Evolutionary conservation across 2,888 invertebrate species (phyloP).

Genomic region (Prosapia bicincta): DNA sequence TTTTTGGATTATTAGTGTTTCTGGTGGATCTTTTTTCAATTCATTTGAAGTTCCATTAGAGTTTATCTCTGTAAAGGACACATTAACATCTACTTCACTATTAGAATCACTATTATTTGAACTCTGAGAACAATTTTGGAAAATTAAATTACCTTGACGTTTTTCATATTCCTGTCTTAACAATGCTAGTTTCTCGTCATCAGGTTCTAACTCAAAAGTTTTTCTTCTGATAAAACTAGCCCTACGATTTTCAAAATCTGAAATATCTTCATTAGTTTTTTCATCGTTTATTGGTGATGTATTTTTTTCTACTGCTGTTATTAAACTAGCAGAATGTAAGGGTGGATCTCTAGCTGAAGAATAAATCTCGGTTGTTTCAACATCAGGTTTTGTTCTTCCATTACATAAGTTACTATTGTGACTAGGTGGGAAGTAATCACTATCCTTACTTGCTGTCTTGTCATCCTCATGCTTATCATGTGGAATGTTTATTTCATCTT

Average conservation of each 20-base stretch:
- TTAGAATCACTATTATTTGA: conserved; percentile 55
- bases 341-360: background rate
- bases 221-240: conserved; percentile 47
- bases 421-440: background rate
- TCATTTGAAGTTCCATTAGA: background rate
- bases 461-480: background rate
- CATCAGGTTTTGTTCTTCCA: background rate
- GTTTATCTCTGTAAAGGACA: background rate
- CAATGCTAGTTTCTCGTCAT: conserved; percentile 46
- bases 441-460: background rate
- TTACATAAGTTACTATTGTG: background rate
- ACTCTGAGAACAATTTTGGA: conserved; percentile 57
- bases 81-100: background rate
- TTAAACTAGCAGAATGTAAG: background rate
- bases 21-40: background rate
- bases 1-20: background rate
- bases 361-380: background rate
- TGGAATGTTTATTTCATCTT: background rate
- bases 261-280: background rate
- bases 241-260: conserved; percentile 33
- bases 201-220: conserved; percentile 49
- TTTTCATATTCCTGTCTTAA: conserved; percentile 56
- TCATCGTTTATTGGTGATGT: conserved; percentile 2
- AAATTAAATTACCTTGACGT: conserved; percentile 56
- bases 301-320: background rate